Conservation (phyloP, 2,888 invertebrate genomes). For the Sphaerolaimus hirsutus region DNA sequence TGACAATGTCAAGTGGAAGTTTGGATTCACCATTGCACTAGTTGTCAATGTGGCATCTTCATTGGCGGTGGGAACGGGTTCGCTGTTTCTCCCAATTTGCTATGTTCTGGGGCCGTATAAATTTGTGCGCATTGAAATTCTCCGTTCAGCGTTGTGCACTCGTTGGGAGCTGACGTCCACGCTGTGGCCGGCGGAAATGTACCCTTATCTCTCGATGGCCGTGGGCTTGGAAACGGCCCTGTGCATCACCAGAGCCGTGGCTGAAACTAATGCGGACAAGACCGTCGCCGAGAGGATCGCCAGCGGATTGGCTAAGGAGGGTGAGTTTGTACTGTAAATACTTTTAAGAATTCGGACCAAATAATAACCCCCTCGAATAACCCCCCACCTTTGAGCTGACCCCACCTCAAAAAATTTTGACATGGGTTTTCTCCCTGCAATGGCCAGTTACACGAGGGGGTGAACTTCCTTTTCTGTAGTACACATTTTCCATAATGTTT, state of each 20-base stretch:
- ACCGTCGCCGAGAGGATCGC: conserved; percentile 84
- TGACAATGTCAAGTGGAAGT: conserved; percentile 66
- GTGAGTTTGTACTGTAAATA: no score
- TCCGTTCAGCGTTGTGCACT: conserved; percentile 11
- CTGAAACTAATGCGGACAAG: conserved; percentile 59
- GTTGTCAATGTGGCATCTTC: conserved; percentile 55
- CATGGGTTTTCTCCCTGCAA: no score
- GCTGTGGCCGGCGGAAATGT: conserved; percentile 45
- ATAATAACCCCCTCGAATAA: no score
- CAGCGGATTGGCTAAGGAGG: conserved; percentile 72
- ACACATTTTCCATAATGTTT: no score
- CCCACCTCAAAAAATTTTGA: no score
- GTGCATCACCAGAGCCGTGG: conserved; percentile 43
- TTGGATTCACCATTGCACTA: conserved; percentile 59
- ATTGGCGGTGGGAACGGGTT: conserved; percentile 59
- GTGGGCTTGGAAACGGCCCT: conserved; percentile 56
- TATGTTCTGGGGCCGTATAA: no score
- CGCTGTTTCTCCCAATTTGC: not conserved
- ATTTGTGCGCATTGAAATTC: not conserved
- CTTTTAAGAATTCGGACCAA: no score
- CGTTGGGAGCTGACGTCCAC: conserved; percentile 25
- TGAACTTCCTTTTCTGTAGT: no score
- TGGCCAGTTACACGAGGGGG: no score
- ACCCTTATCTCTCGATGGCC: conserved; percentile 77
- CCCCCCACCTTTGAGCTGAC: no score